phyloP scores from a whole-genome alignment of 2,113 vertebrate species.

The Colistium nudipinnis region DNA sequence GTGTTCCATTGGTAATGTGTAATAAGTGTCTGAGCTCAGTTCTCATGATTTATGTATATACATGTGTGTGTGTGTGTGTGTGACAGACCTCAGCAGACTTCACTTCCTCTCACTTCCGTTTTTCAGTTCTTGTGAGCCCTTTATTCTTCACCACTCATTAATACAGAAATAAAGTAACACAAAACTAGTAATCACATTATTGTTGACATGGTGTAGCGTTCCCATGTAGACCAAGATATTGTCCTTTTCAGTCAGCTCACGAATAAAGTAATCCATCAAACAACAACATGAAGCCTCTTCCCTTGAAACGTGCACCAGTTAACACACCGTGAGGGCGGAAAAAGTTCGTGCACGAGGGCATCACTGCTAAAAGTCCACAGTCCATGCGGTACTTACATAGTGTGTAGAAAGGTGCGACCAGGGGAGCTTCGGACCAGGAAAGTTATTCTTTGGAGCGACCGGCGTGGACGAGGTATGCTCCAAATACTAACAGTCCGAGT shows the following conservation, averaged over 20 bases:
- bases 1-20: neutral
- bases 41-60: too few relatives aligned
- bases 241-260: neutral
- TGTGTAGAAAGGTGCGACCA: constrained; percentile 24
- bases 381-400: constrained; percentile 59
- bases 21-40: constrained; percentile 3
- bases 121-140: too few relatives aligned
- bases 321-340: too few relatives aligned
- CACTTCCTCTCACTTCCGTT: constrained; percentile 42
- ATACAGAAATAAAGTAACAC: neutral
- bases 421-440: constrained; percentile 53
- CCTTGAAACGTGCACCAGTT: too few relatives aligned
- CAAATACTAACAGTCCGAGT: constrained; percentile 82
- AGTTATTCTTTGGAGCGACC: constrained; percentile 73
- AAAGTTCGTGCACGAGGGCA: constrained; percentile 41
- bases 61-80: too few relatives aligned
- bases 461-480: constrained; percentile 73
- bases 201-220: neutral
- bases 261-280: neutral
- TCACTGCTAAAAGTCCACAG: neutral
- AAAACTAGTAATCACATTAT: neutral
- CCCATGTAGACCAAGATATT: neutral
- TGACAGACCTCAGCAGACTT: too few relatives aligned
- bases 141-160: too few relatives aligned
- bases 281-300: too few relatives aligned